Base-by-base conservation (phyloP, 2,113 vertebrate genomes). In the Oncorhynchus mykiss region DNA sequence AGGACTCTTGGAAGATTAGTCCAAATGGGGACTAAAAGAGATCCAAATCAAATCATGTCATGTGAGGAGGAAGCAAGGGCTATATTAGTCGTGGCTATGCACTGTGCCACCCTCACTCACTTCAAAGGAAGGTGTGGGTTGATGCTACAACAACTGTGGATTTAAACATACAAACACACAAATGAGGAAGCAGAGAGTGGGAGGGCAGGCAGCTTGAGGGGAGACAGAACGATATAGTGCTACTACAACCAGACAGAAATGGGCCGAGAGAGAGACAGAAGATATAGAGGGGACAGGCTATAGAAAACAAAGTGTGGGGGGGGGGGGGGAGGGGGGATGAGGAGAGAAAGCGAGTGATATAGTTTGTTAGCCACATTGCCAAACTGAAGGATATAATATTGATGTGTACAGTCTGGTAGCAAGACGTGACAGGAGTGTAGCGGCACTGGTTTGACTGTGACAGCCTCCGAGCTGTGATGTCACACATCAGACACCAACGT, bases 41-140 rank as follows among this genome's bases (percentile, higher is more conserved):
- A 31, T 31, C 29, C 29, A 5, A 31, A 31, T 31, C 0, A 5
- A 31, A 31, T 31, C 34, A 39, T 9, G 39, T 45, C 39, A 45
- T 9, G 8, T 57, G 39, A 45, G 39, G 39, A 45, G 7, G 34
- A 39, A 39, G 34, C 34, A 39, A 39, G 6, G 34, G 7, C 34
- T 39, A 39, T 39, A 39, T 39, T 39, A 39, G 39, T 45, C 39
- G 11, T 2, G 11, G 39, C 9, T 11, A 45, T 11, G 39, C 39
- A 45, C 8, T 9, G 39, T 45, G 39, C 39, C 48, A 51, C 71
- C 22, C 20, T 76, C 24, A 54, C 45, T 73, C 68, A 69, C 51
- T 67, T 62, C 80, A 75, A 84, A 79, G 74, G 80, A 62, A 25
- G 60, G 31, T 70, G 74, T 81, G 80, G 79, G 34, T 39, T 39